Evolutionary conservation across 2,113 vertebrate genomes (phyloP).

Genomic region (Corvus moneduloides): DNA sequence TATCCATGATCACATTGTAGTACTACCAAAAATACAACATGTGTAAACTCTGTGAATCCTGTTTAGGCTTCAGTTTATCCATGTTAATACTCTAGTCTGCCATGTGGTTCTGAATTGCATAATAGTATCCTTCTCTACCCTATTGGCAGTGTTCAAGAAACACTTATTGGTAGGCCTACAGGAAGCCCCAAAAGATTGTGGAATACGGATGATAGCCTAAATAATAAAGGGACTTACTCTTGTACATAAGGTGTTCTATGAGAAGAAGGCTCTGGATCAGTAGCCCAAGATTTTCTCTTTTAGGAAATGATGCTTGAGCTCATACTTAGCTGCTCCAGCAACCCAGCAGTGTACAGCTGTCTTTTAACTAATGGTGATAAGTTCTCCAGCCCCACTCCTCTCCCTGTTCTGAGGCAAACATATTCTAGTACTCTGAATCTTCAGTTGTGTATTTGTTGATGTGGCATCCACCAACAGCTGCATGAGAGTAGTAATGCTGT

Average conservation of each 20-base stretch:
- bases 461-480: background rate
- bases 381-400: background rate
- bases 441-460: background rate
- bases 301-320: background rate
- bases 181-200: background rate
- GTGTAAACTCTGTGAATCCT: background rate
- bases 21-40: background rate
- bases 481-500: background rate
- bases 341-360: background rate
- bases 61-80: constrained; percentile 1
- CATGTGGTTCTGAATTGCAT: background rate
- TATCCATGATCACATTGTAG: background rate
- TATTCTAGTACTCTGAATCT: background rate
- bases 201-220: background rate
- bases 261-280: background rate
- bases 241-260: background rate
- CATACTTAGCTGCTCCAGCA: background rate
- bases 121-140: background rate
- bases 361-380: background rate
- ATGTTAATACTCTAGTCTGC: background rate
- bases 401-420: background rate
- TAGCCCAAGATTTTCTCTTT: background rate
- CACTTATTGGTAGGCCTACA: background rate
- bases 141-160: background rate
- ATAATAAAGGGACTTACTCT: background rate